Conservation (phyloP, 2,113 vertebrate species). For the Saccopteryx leptura region DNA sequence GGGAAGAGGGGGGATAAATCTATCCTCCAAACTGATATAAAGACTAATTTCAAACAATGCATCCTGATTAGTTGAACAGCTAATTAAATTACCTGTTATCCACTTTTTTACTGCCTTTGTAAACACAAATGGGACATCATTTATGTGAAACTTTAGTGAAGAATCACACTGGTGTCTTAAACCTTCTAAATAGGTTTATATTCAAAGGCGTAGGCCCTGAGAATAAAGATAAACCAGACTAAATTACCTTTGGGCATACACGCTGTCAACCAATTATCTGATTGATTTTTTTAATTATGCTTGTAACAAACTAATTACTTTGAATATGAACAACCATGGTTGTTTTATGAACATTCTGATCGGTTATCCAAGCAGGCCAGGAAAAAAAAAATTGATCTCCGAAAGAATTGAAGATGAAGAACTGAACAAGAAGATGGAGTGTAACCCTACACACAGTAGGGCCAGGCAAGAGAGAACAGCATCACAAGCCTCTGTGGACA, state of each 20-base stretch:
- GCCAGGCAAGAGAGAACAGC: neutral
- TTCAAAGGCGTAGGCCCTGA: slow-evolving; percentile 52
- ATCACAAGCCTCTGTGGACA: no score
- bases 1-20: neutral
- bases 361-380: neutral
- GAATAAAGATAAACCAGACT: slow-evolving; percentile 59
- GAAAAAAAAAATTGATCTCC: slow-evolving; percentile 9
- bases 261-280: slow-evolving; percentile 58
- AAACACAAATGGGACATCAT: slow-evolving; percentile 6
- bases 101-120: slow-evolving; percentile 45
- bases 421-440: neutral
- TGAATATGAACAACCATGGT: slow-evolving; percentile 30
- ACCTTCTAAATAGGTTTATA: slow-evolving; percentile 45
- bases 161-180: neutral
- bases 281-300: slow-evolving; percentile 55
- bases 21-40: slow-evolving; percentile 32
- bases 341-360: slow-evolving; percentile 48
- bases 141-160: slow-evolving; percentile 8
- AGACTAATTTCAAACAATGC: slow-evolving; percentile 24
- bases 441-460: neutral
- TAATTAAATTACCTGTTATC: neutral
- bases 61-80: slow-evolving; percentile 15
- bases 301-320: slow-evolving; percentile 34
- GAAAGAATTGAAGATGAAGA: neutral
- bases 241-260: slow-evolving; percentile 27